These are phyloP conservation scores for Cyclopterus lumpus DNA, from an alignment of 2,797 vertebrate genomes.

Conservation along the genomic window DNA sequence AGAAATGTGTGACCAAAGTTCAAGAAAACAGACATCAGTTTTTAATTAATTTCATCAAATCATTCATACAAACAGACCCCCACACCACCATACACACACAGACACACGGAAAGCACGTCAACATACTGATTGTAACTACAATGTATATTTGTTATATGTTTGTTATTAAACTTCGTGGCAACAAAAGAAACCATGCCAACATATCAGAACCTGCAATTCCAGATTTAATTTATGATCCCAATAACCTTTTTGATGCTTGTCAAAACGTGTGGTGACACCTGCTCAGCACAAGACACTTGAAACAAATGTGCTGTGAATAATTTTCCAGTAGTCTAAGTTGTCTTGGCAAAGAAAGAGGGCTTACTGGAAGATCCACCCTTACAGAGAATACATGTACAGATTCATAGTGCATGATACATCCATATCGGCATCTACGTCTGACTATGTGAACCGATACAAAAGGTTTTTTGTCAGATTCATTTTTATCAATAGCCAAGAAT, in stretches of 20 bases:
- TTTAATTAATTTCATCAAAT: not conserved
- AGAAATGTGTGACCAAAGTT: not conserved
- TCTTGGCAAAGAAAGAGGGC: not conserved
- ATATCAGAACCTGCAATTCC: slow-evolving; percentile 16
- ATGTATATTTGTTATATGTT: not conserved
- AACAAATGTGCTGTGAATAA: slow-evolving; percentile 1
- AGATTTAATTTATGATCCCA: not conserved
- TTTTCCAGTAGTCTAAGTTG: not conserved
- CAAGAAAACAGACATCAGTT: not conserved
- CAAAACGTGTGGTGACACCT: slow-evolving; percentile 35
- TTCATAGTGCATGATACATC: not conserved
- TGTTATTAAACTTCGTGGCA: not conserved
- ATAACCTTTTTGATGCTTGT: slow-evolving; percentile 31
- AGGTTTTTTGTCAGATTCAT: not conserved
- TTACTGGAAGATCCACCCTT: slow-evolving; percentile 15
- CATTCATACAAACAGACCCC: too few species aligned
- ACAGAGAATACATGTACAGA: not conserved
- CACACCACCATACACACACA: not conserved
- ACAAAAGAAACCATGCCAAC: not conserved
- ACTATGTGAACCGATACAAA: not conserved
- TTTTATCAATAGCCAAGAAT: not conserved
- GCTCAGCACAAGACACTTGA: not conserved
- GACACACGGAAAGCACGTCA: not conserved
- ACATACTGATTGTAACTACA: not conserved
- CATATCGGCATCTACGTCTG: not conserved